Evolutionary conservation across 2,888 invertebrate species (phyloP).

Genomic region (Arge pagana): DNA sequence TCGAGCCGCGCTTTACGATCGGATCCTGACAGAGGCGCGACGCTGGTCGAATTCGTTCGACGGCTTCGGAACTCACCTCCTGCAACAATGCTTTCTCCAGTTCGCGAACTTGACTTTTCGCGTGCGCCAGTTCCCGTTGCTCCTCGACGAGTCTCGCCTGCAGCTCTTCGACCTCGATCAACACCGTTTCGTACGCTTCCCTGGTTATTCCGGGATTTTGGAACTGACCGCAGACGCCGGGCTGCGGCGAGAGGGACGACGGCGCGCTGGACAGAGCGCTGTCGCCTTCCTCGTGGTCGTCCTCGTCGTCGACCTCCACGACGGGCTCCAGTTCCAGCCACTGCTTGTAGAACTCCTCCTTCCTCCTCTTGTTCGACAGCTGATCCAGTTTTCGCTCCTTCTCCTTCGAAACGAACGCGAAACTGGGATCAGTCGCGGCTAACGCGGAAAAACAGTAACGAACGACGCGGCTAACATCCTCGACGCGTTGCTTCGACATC

Average conservation of each 20-base stretch:
- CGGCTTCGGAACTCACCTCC: constrained; percentile 57
- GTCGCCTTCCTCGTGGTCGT: constrained; percentile 63
- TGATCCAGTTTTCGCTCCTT: constrained; percentile 52
- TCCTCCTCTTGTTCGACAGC: constrained; percentile 46
- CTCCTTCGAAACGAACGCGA: constrained; percentile 40
- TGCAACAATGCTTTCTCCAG: constrained; percentile 59
- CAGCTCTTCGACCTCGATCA: constrained; percentile 45
- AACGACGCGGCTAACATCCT: no score
- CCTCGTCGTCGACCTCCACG: constrained; percentile 52
- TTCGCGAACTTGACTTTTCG: constrained; percentile 60
- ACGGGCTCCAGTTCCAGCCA: constrained; percentile 53
- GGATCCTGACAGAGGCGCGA: not conserved
- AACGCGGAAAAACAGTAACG: no score
- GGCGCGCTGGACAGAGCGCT: constrained; percentile 73
- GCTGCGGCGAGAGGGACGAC: constrained; percentile 72
- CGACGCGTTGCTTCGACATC: no score
- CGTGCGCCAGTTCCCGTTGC: constrained; percentile 58
- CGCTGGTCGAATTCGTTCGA: no score
- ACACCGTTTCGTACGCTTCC: constrained; percentile 55
- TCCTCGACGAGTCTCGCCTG: constrained; percentile 48
- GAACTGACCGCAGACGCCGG: constrained; percentile 48
- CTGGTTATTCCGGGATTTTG: constrained; percentile 41
- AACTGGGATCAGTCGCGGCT: no score
- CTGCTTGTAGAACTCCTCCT: constrained; percentile 51
- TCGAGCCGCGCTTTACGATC: not conserved